phyloP scores from a whole-genome alignment of 2,888 invertebrate genomes.

The Thymelicus acteon region DNA sequence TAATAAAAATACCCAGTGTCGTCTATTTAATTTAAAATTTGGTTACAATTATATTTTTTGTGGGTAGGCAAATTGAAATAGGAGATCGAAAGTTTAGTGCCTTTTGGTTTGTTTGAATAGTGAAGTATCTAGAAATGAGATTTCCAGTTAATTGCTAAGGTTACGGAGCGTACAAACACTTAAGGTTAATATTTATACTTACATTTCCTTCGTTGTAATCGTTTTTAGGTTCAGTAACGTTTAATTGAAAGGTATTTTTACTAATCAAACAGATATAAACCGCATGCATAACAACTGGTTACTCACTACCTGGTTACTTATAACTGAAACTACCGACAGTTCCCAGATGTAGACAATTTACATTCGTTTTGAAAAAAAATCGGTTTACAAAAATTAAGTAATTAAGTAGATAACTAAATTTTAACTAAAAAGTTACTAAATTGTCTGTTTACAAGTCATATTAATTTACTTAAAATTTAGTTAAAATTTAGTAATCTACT shows the following conservation, averaged over 20 bases:
- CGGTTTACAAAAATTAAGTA: too few species aligned
- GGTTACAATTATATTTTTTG: slow-evolving; percentile 17
- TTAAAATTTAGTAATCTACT: too few species aligned
- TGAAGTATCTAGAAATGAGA: slow-evolving; percentile 18
- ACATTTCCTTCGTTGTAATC: neutral
- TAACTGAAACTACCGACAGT: too few species aligned
- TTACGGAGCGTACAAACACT: slow-evolving; percentile 8
- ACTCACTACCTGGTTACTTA: too few species aligned
- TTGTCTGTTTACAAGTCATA: too few species aligned
- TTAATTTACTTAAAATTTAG: too few species aligned
- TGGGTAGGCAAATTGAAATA: slow-evolving; percentile 22
- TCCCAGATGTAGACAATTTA: too few species aligned
- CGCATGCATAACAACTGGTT: too few species aligned
- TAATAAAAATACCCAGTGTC: neutral
- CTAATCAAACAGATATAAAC: neutral
- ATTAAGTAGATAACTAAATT: too few species aligned
- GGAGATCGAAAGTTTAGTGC: slow-evolving; percentile 8
- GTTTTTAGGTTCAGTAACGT: neutral
- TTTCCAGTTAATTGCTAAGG: slow-evolving; percentile 21
- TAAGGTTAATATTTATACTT: slow-evolving; percentile 7
- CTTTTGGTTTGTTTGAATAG: neutral
- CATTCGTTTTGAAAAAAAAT: too few species aligned
- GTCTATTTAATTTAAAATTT: neutral
- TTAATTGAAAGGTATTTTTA: neutral
- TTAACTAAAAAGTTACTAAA: too few species aligned